Conservation (phyloP, 2,113 vertebrate species). For the Uropsilus gracilis region DNA sequence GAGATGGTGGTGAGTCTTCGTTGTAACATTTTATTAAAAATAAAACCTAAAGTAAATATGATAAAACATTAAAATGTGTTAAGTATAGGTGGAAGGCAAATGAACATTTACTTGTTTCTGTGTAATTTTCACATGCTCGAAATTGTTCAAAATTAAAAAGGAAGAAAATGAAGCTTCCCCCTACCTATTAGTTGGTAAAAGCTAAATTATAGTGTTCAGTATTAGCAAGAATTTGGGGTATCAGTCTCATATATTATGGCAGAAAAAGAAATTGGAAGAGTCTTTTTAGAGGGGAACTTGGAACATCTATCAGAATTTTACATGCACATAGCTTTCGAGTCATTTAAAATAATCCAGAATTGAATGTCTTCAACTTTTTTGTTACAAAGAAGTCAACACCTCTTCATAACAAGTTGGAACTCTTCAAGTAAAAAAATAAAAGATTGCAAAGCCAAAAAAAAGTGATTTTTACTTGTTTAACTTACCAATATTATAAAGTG, state of each 20-base stretch:
- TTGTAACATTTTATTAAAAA: no score
- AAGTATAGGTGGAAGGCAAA: background rate
- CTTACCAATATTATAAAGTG: slow-evolving; percentile 97
- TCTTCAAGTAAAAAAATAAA: background rate
- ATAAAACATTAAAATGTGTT: no score
- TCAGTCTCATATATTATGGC: background rate
- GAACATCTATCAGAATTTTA: background rate
- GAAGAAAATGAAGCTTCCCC: background rate
- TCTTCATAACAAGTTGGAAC: background rate
- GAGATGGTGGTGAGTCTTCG: no score
- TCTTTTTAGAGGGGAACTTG: background rate
- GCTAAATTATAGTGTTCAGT: background rate
- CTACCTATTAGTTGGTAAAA: background rate
- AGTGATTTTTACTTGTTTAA: background rate
- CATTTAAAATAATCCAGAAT: slow-evolving; percentile 12
- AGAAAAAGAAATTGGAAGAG: background rate
- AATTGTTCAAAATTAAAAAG: slow-evolving; percentile 53
- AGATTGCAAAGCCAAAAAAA: background rate
- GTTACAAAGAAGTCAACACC: background rate
- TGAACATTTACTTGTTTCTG: background rate
- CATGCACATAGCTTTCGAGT: background rate
- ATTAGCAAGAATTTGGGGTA: background rate
- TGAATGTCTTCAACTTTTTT: background rate
- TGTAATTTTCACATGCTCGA: background rate
- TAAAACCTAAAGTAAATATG: background rate